Evolutionary conservation across 2,888 invertebrate species (phyloP).

Genomic region (Furcula furcula): DNA sequence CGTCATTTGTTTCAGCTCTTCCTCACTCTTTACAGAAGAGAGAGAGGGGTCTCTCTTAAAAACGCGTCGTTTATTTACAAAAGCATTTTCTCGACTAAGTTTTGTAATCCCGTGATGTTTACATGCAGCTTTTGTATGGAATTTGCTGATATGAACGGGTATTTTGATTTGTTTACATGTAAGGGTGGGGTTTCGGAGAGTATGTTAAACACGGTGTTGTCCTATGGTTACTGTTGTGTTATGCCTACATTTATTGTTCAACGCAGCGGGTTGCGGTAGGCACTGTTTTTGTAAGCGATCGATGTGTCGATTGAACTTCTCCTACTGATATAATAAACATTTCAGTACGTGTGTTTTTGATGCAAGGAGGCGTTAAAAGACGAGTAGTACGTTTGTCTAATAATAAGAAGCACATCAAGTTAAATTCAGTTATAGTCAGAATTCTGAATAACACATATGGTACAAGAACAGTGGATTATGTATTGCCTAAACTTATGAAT

Average conservation of each 20-base stretch:
- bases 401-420: too few species aligned
- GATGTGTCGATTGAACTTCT: slow-evolving; percentile 21
- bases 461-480: too few species aligned
- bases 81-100: background rate
- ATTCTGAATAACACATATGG: too few species aligned
- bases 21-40: too few species aligned
- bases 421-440: too few species aligned
- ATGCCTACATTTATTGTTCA: slow-evolving; percentile 24
- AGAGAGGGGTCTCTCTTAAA: too few species aligned
- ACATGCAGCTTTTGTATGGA: background rate
- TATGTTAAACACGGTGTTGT: slow-evolving; percentile 51
- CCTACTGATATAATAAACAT: slow-evolving; percentile 7
- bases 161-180: slow-evolving; percentile 11
- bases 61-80: too few species aligned
- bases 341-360: too few species aligned
- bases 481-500: too few species aligned
- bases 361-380: too few species aligned
- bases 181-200: slow-evolving; percentile 25
- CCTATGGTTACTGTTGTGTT: slow-evolving; percentile 23
- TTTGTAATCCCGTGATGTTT: background rate
- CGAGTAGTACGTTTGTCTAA: too few species aligned
- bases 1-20: too few species aligned
- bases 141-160: slow-evolving; percentile 3
- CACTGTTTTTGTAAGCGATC: slow-evolving; percentile 6
- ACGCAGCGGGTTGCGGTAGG: slow-evolving; percentile 19